Evolutionary conservation across 2,888 invertebrate genomes (phyloP).

Genomic region (Cacoxenus indagator): DNA sequence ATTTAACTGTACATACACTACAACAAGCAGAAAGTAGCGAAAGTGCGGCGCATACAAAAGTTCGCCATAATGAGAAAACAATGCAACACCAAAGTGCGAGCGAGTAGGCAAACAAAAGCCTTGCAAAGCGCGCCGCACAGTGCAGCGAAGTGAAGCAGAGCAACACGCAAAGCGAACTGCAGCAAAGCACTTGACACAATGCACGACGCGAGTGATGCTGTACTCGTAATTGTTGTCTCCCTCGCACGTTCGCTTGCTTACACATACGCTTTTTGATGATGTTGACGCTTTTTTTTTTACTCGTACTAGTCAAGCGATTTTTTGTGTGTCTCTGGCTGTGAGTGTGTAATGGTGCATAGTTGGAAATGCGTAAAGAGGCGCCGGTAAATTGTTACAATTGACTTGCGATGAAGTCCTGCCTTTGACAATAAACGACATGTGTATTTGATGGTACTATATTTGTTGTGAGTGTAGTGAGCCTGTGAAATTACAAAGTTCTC

Average conservation of each 20-base stretch:
- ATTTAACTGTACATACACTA: not conserved
- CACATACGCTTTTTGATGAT: not conserved
- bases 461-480: not conserved
- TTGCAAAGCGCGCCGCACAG: no score
- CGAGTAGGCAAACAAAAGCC: no score
- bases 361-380: slow-evolving; percentile 17
- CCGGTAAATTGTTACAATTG: slow-evolving; percentile 14
- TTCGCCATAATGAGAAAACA: slow-evolving; percentile 18
- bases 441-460: not conserved
- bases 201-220: slow-evolving; percentile 1
- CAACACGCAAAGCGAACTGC: not conserved
- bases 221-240: not conserved
- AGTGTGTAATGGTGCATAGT: not conserved
- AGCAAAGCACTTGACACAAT: slow-evolving; percentile 17
- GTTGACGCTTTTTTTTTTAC: slow-evolving; percentile 5
- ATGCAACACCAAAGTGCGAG: not conserved
- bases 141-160: not conserved
- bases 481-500: not conserved
- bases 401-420: not conserved
- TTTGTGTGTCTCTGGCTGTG: not conserved
- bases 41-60: not conserved
- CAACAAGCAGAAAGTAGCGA: not conserved
- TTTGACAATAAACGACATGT: no score
- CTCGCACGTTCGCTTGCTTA: no score
- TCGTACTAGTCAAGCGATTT: not conserved